These are phyloP conservation scores for Amblyraja radiata DNA, from an alignment of 2,797 vertebrate genomes.

Conservation along the genomic window DNA sequence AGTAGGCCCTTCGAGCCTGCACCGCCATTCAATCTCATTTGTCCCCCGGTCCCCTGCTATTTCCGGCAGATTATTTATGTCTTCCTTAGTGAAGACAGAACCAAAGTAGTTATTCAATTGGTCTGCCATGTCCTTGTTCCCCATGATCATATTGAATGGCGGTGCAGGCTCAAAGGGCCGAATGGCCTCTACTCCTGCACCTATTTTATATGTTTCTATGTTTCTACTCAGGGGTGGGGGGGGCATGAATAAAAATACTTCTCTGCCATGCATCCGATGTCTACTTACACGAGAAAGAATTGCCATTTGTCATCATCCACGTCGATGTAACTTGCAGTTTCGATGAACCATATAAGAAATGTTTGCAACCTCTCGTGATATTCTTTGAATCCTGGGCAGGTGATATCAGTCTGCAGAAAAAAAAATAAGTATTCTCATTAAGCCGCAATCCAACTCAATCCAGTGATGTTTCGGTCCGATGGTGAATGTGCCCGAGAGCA, in stretches of 20 bases:
- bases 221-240: background rate
- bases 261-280: background rate
- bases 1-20: no score
- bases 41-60: no score
- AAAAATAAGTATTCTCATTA: background rate
- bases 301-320: slow-evolving; percentile 38
- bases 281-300: slow-evolving; percentile 37
- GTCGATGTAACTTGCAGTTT: slow-evolving; percentile 39
- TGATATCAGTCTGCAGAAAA: slow-evolving; percentile 38
- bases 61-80: no score
- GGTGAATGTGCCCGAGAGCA: background rate
- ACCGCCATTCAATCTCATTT: no score
- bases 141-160: no score
- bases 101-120: no score
- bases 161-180: no score
- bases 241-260: background rate
- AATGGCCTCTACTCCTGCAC: no score
- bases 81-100: no score
- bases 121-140: no score
- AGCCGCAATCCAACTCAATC: background rate
- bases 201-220: no score
- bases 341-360: slow-evolving; percentile 39
- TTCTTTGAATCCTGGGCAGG: slow-evolving; percentile 33
- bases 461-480: background rate
- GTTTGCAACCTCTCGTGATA: slow-evolving; percentile 33